Conservation (phyloP, 2,797 vertebrate genomes). For the Periparus ater region DNA sequence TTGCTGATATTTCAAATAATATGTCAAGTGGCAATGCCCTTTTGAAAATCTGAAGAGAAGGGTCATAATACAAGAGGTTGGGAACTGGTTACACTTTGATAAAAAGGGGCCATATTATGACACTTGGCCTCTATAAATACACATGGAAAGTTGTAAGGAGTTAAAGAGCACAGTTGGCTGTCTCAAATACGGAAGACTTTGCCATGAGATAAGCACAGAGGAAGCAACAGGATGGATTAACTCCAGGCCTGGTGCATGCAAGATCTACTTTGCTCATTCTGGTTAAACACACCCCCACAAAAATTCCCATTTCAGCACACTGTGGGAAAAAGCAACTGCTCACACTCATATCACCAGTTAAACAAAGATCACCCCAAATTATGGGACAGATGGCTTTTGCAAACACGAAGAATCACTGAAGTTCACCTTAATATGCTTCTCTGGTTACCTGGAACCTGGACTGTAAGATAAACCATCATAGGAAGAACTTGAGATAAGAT, state of each 20-base stretch:
- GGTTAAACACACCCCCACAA: neutral
- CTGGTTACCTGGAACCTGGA: neutral
- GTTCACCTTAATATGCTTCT: neutral
- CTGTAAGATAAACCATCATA: neutral
- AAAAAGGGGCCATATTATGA: neutral
- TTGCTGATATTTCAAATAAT: neutral
- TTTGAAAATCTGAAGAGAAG: neutral
- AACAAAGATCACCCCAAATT: neutral
- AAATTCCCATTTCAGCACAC: neutral
- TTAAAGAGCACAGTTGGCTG: neutral
- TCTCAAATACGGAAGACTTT: neutral
- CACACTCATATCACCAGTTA: neutral
- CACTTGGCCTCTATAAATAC: neutral
- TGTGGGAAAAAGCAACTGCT: neutral
- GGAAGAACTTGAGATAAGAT: neutral
- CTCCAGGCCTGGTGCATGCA: accelerated
- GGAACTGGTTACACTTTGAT: neutral
- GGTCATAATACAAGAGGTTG: neutral
- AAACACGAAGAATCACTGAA: neutral
- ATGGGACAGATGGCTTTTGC: neutral
- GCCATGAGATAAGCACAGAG: neutral
- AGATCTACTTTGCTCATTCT: neutral
- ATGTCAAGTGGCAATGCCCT: neutral
- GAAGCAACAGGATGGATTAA: neutral
- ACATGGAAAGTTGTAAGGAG: neutral